phyloP scores from a whole-genome alignment of 2,113 vertebrate species.

The Diadophis punctatus region DNA sequence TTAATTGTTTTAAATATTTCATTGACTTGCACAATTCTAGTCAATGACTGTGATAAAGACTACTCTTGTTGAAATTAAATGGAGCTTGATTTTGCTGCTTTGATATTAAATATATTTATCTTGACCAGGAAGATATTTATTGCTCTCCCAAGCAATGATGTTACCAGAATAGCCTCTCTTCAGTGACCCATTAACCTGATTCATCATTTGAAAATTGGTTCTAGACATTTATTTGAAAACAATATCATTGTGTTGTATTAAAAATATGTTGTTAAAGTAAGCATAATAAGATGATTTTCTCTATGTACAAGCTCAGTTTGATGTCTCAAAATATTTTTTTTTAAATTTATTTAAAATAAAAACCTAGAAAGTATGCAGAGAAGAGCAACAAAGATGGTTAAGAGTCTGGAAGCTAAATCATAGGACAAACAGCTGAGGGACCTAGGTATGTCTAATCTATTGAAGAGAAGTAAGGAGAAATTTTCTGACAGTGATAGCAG shows the following conservation, averaged over 20 bases:
- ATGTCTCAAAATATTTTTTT: neutral
- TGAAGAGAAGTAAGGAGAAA: neutral
- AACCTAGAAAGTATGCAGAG: neutral
- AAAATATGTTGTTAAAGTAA: neutral
- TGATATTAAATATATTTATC: neutral
- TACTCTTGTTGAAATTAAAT: neutral
- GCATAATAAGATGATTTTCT: neutral
- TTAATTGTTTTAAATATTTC: neutral
- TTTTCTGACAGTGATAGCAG: neutral
- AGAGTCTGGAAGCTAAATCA: neutral
- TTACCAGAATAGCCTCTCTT: neutral
- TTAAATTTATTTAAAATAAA: neutral
- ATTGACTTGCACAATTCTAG: neutral
- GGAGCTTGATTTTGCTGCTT: neutral
- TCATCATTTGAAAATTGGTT: neutral
- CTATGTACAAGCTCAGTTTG: neutral
- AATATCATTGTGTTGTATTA: neutral
- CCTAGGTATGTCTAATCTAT: neutral
- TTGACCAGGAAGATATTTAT: neutral
- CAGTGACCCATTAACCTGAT: neutral
- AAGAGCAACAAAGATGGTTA: neutral
- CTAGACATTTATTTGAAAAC: neutral
- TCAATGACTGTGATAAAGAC: neutral
- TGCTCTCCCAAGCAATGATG: neutral
- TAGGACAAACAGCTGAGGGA: neutral